Conservation (phyloP, 2,888 invertebrate species). For the Pterobdella sp. region DNA sequence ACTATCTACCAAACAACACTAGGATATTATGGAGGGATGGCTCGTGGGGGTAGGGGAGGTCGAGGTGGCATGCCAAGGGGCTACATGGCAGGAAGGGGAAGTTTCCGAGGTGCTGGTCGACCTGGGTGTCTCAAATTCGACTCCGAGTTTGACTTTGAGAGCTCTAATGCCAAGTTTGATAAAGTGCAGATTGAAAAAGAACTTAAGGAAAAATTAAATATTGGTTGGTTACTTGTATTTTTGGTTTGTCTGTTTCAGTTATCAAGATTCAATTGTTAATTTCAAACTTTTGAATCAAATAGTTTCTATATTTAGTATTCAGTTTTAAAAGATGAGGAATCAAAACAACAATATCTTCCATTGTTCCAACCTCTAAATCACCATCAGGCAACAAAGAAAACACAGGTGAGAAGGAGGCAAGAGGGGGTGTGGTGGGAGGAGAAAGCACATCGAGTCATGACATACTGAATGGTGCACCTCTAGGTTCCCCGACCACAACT, state of each 20-base stretch:
- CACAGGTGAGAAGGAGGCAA: neutral
- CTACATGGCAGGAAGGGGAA: neutral
- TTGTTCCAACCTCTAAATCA: too few relatives aligned
- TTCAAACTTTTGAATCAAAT: neutral
- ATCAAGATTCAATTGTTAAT: neutral
- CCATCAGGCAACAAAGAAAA: neutral
- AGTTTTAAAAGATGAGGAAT: neutral
- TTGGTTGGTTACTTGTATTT: conserved; percentile 46
- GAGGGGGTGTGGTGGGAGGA: neutral
- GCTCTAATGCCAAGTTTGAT: conserved; percentile 92
- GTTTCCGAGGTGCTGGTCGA: neutral
- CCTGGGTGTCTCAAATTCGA: conserved; percentile 71
- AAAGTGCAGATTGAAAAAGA: conserved; percentile 67
- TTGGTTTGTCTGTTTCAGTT: conserved; percentile 4
- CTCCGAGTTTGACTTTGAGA: conserved; percentile 95
- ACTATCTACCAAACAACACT: too few relatives aligned
- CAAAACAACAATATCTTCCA: too few relatives aligned
- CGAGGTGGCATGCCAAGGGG: conserved; percentile 22
- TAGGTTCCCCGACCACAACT: conserved; percentile 39
- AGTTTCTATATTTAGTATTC: neutral
- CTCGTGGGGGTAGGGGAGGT: neutral
- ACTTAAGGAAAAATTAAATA: conserved; percentile 70
- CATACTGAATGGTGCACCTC: neutral
- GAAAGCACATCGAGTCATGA: too few relatives aligned
- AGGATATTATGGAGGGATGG: conserved; percentile 21